phyloP scores from a whole-genome alignment of 2,888 invertebrate species.

The Notocelia uddmanniana region DNA sequence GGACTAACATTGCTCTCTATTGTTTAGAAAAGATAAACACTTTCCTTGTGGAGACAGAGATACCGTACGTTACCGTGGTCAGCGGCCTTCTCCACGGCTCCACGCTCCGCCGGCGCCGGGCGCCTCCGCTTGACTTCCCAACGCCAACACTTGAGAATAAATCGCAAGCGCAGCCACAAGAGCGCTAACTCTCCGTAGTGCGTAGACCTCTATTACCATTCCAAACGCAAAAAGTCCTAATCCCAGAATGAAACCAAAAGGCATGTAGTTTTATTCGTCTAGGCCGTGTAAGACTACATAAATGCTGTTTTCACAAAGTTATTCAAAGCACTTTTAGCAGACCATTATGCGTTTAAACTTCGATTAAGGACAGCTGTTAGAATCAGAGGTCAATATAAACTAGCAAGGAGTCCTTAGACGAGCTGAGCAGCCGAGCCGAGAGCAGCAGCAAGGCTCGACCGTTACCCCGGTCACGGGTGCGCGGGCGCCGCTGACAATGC shows the following conservation, averaged over 20 bases:
- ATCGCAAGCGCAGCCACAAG: background rate
- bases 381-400: background rate
- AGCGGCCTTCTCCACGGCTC: slow-evolving; percentile 14
- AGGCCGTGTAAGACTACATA: background rate
- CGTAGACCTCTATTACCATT: background rate
- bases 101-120: too few relatives aligned
- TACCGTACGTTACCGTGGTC: background rate
- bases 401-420: background rate
- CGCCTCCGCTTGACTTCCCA: slow-evolving; percentile 12
- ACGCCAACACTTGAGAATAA: background rate
- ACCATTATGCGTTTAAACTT: background rate
- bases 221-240: slow-evolving; percentile 3
- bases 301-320: background rate
- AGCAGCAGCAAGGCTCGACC: background rate
- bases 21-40: background rate
- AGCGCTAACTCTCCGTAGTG: background rate
- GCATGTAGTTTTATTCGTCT: background rate
- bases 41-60: background rate
- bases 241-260: background rate
- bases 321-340: background rate
- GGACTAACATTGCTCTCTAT: background rate
- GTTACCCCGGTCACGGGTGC: slow-evolving; percentile 20
- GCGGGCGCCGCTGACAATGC: slow-evolving; percentile 15
- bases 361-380: background rate
- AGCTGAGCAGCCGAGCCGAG: background rate